Evolutionary conservation across 2,797 vertebrate species (phyloP).

Genomic region (Bradypodion pumilum): DNA sequence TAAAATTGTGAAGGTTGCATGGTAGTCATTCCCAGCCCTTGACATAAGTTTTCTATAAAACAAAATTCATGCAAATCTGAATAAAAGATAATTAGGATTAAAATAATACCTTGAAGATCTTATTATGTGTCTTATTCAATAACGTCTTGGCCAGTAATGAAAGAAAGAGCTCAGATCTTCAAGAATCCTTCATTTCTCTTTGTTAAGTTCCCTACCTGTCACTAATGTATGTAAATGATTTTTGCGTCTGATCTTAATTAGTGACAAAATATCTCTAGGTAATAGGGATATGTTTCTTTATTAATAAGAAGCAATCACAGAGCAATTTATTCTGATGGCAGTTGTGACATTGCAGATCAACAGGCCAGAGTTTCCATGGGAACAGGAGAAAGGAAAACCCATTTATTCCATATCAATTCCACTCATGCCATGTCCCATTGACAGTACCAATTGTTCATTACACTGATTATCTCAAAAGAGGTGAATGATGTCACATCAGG

Average conservation of each 20-base stretch:
- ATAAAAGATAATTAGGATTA: conserved; percentile 18
- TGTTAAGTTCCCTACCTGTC: not conserved
- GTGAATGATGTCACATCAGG: not conserved
- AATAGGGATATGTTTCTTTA: conserved; percentile 14
- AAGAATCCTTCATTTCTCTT: not conserved
- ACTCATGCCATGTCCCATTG: not conserved
- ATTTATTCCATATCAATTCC: not conserved
- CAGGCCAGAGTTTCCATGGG: not conserved
- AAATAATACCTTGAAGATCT: not conserved
- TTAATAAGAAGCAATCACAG: not conserved
- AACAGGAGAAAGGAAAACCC: not conserved
- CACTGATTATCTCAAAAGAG: not conserved
- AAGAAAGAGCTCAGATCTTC: not conserved
- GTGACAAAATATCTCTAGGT: conserved; percentile 31
- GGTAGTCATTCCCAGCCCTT: conserved; percentile 13
- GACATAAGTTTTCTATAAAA: conserved; percentile 27
- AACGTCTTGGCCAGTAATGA: not conserved
- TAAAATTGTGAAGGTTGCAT: too few species aligned
- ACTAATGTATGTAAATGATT: conserved; percentile 18
- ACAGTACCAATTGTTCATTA: not conserved
- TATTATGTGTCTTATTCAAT: conserved; percentile 5
- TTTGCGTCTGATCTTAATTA: conserved; percentile 13
- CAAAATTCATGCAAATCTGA: conserved; percentile 25
- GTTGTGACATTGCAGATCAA: not conserved
- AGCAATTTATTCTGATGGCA: not conserved